A percentile compares a stretch with the other conserved stretches of the same genome.
These are phyloP conservation scores for Chaetodon trifascialis DNA, from an alignment of 2,113 vertebrate species.

Conservation along the genomic window DNA sequence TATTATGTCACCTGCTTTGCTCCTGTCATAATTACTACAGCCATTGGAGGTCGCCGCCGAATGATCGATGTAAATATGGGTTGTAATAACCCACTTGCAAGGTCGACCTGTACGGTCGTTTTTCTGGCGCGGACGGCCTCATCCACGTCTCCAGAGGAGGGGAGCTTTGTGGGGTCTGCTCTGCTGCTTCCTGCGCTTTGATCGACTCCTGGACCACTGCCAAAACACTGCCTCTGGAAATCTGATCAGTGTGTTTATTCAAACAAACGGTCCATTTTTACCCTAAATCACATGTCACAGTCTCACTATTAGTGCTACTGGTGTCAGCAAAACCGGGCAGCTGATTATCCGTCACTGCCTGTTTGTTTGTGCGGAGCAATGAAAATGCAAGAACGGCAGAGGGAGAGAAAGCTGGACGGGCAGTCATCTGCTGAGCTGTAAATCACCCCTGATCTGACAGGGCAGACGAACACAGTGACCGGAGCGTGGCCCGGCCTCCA, in stretches of 20 bases:
- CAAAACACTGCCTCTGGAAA: conserved; percentile 62
- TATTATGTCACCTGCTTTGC: too few species aligned
- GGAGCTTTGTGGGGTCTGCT: conserved; percentile 34
- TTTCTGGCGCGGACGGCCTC: too few species aligned
- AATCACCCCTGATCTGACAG: conserved; percentile 40
- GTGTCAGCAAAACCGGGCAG: conserved; percentile 35
- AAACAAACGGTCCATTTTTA: conserved; percentile 52
- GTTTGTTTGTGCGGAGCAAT: conserved; percentile 35
- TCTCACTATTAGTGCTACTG: conserved; percentile 29
- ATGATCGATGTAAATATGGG: too few species aligned
- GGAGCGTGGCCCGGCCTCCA: conserved; percentile 53
- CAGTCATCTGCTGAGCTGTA: conserved; percentile 35
- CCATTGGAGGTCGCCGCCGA: too few species aligned
- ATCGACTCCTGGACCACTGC: conserved; percentile 65
- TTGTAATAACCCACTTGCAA: too few species aligned
- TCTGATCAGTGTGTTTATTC: conserved; percentile 63
- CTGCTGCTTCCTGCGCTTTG: conserved; percentile 58
- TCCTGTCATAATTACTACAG: too few species aligned
- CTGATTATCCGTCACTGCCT: conserved; percentile 22
- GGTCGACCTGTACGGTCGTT: too few species aligned
- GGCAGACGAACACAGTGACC: conserved; percentile 55
- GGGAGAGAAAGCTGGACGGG: conserved; percentile 25
- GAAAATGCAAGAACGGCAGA: conserved; percentile 15
- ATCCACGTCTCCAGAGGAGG: conserved; percentile 24
- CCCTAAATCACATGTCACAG: conserved; percentile 38